These are phyloP conservation scores for Setophaga petechia DNA, from an alignment of 2,113 vertebrate species.

Conservation along the genomic window DNA sequence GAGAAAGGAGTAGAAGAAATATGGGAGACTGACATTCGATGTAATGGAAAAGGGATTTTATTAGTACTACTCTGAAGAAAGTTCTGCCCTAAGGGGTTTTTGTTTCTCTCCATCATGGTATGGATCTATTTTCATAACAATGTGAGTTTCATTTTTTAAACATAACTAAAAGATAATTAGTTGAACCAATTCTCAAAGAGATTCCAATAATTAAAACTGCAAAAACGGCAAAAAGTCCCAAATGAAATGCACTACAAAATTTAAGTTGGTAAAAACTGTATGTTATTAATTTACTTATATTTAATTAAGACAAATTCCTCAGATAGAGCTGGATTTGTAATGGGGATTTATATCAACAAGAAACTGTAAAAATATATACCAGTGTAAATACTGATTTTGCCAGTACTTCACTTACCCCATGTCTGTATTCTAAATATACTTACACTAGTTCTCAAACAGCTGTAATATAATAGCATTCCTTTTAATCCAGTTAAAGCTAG, in stretches of 20 bases:
- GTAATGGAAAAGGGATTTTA: neutral
- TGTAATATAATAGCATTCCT: neutral
- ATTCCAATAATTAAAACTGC: slow-evolving; percentile 16
- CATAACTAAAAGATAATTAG: neutral
- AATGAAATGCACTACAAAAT: neutral
- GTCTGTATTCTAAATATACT: slow-evolving; percentile 7
- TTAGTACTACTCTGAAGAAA: neutral
- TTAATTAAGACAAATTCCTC: slow-evolving; percentile 2
- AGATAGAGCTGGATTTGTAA: neutral
- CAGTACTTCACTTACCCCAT: neutral
- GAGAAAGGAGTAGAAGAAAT: neutral
- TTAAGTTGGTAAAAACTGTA: neutral
- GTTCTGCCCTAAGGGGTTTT: neutral
- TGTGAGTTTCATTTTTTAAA: neutral
- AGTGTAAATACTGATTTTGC: neutral
- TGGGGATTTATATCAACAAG: neutral
- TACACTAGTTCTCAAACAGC: neutral
- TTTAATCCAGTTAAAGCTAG: slow-evolving; percentile 14
- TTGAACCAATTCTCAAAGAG: neutral
- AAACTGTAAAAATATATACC: neutral
- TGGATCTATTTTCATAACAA: neutral
- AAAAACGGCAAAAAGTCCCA: neutral
- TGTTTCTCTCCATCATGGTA: neutral
- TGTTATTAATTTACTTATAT: neutral
- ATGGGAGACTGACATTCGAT: neutral